Percentiles rank a stretch among this genome's conserved stretches.
Evolutionary conservation across 2,113 vertebrate species (phyloP).

Genomic region (Triplophysa dalaica): DNA sequence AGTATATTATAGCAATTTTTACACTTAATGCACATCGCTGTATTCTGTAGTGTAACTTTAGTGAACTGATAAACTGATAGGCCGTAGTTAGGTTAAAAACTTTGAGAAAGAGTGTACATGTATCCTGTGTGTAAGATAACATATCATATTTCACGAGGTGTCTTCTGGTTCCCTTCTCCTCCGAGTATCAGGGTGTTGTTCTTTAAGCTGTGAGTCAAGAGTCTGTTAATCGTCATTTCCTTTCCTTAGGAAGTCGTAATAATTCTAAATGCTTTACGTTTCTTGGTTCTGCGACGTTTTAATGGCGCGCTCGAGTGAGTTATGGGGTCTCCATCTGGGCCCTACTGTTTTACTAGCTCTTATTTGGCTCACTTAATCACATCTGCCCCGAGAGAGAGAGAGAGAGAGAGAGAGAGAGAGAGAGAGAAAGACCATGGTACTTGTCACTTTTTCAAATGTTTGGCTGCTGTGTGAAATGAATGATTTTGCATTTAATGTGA

Average conservation of each 20-base stretch:
- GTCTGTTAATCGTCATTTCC: conserved; percentile 49
- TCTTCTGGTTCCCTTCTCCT: conserved; percentile 7
- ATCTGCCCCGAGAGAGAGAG: conserved; percentile 47
- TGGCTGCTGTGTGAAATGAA: neutral
- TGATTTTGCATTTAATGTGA: conserved; percentile 28
- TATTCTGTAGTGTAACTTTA: no score
- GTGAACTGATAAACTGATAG: no score
- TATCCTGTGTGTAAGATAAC: conserved; percentile 5
- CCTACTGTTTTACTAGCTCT: conserved; percentile 59
- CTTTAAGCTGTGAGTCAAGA: conserved; percentile 37
- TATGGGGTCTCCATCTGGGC: conserved; percentile 54
- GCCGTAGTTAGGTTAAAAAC: no score
- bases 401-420: neutral
- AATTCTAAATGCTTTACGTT: conserved; percentile 53
- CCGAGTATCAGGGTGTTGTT: conserved; percentile 11
- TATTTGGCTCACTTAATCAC: conserved; percentile 58
- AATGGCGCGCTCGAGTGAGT: conserved; percentile 52
- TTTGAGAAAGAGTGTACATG: neutral
- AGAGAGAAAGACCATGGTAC: no score
- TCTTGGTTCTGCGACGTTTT: conserved; percentile 55
- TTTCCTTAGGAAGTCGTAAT: conserved; percentile 50
- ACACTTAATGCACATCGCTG: no score
- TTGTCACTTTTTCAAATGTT: no score
- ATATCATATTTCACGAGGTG: conserved; percentile 18
- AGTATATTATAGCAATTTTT: no score